Percentiles rank a stretch among this genome's conserved stretches.
Evolutionary conservation across 2,113 vertebrate genomes (phyloP).

Genomic region (Epinephelus moara): DNA sequence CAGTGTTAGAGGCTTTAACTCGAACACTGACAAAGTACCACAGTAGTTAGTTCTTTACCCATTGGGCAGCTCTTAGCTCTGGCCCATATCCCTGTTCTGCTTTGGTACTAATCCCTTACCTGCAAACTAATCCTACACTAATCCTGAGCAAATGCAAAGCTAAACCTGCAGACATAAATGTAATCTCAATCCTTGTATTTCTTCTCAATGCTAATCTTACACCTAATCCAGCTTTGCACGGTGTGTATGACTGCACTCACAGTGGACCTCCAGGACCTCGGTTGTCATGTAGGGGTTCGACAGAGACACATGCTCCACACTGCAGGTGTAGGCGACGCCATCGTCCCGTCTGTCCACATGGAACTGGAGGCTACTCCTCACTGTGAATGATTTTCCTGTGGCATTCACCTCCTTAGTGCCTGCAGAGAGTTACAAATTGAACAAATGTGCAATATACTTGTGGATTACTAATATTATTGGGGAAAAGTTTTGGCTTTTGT

Average conservation of each 20-base stretch:
- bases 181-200: slow-evolving; percentile 70
- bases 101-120: slow-evolving; percentile 76
- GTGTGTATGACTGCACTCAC: slow-evolving; percentile 86
- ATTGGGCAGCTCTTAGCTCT: slow-evolving; percentile 58
- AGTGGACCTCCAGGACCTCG: slow-evolving; percentile 98
- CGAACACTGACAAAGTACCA: slow-evolving; percentile 42
- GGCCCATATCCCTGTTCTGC: slow-evolving; percentile 59
- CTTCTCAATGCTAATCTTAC: slow-evolving; percentile 60
- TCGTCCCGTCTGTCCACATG: slow-evolving; percentile 93
- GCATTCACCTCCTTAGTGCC: slow-evolving; percentile 91
- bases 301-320: slow-evolving; percentile 95
- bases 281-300: slow-evolving; percentile 93
- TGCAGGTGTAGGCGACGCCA: slow-evolving; percentile 93
- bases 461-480: slow-evolving; percentile 2
- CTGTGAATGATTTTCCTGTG: slow-evolving; percentile 93
- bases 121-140: slow-evolving; percentile 78
- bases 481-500: slow-evolving; percentile 15
- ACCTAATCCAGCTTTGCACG: slow-evolving; percentile 53
- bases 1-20: slow-evolving; percentile 35
- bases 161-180: slow-evolving; percentile 67
- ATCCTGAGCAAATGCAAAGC: slow-evolving; percentile 75
- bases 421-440: slow-evolving; percentile 82
- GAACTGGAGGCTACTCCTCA: slow-evolving; percentile 92
- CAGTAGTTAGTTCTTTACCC: slow-evolving; percentile 54
- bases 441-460: not conserved